Conservation (phyloP, 2,888 invertebrate species). For the Metopia argyrocephala region DNA sequence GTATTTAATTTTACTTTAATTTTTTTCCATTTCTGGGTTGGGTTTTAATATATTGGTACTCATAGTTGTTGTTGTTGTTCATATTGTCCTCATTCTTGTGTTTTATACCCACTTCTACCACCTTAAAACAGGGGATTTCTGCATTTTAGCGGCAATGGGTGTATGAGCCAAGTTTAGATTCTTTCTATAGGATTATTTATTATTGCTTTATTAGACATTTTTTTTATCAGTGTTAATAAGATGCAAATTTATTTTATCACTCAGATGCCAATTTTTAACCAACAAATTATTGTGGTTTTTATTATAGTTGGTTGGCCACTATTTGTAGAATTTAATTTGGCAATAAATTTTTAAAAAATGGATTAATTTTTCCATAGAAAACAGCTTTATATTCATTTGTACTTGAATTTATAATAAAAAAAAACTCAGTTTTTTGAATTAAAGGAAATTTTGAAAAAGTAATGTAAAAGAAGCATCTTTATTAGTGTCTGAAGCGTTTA, state of each 20-base stretch:
- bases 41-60: too few species aligned
- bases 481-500: too few species aligned
- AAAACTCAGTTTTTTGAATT: too few species aligned
- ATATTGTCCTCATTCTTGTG: background rate
- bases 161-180: background rate
- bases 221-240: slow-evolving; percentile 17
- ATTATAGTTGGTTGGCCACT: background rate
- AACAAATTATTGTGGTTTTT: background rate
- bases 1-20: background rate
- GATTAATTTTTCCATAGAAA: too few species aligned
- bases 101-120: background rate
- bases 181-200: background rate
- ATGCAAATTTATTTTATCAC: slow-evolving; percentile 32
- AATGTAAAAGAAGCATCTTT: too few species aligned
- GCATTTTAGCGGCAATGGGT: background rate
- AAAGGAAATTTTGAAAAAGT: too few species aligned
- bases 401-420: too few species aligned
- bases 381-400: too few species aligned
- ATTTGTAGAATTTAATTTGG: background rate
- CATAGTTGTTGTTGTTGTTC: background rate
- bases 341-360: background rate
- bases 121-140: background rate
- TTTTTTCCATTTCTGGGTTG: background rate
- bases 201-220: background rate
- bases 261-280: background rate